Percentiles rank a stretch among this genome's conserved stretches.
Conservation (phyloP, 1,140 invertebrate species). For the Penaeus chinensis region DNA sequence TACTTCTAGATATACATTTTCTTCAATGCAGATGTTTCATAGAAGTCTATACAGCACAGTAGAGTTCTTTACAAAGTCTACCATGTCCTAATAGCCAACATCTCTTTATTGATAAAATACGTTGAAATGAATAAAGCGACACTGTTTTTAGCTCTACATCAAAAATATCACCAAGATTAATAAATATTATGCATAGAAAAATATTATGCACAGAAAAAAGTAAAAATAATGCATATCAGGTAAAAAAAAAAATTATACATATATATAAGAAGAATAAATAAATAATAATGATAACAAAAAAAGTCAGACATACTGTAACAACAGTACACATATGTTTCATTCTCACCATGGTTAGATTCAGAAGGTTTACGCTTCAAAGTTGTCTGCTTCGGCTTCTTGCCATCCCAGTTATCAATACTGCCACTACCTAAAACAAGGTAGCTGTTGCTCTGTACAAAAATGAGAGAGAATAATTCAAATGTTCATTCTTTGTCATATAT, state of each 20-base stretch:
- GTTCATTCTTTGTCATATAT: not conserved
- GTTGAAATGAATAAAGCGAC: too few species aligned
- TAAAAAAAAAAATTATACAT: not conserved
- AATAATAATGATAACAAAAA: not conserved
- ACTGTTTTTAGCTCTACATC: too few species aligned
- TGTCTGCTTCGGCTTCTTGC: constrained; percentile 47
- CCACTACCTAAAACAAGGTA: constrained; percentile 54
- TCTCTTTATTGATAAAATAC: too few species aligned
- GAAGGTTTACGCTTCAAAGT: constrained; percentile 40
- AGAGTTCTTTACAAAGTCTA: too few species aligned
- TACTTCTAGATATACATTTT: too few species aligned
- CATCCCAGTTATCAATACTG: constrained; percentile 49
- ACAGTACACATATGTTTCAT: not conserved
- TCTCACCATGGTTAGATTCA: constrained; percentile 33
- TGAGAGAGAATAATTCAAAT: not conserved
- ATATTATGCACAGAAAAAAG: not conserved
- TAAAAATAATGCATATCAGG: too few species aligned
- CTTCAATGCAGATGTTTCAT: too few species aligned
- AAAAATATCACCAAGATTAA: too few species aligned
- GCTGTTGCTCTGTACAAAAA: constrained; percentile 41
- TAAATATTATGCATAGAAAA: too few species aligned
- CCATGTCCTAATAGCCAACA: too few species aligned
- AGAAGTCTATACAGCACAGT: too few species aligned
- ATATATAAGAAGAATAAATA: not conserved
- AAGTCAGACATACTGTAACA: not conserved